Evolutionary conservation across 2,113 vertebrate genomes (phyloP).

Genomic region (Atlantisia rogersi): DNA sequence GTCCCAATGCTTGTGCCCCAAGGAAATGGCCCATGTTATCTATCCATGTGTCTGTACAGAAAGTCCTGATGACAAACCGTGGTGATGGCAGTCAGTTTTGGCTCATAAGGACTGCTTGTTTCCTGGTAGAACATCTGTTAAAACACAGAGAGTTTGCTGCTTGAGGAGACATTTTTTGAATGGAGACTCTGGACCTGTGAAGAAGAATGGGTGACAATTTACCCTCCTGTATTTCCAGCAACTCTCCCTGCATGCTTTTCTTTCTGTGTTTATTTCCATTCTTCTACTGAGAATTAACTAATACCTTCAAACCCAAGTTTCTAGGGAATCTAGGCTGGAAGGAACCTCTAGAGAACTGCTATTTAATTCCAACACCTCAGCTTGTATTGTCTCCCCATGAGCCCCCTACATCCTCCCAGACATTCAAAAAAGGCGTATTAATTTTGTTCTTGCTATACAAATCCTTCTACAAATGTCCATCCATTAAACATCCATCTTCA

Average conservation of each 20-base stretch:
- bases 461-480: neutral
- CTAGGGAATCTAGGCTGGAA: neutral
- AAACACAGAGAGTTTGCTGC: neutral
- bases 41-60: rapidly evolving
- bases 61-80: neutral
- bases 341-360: neutral
- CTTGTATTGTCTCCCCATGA: neutral
- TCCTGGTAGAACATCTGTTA: neutral
- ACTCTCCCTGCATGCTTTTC: neutral
- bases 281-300: neutral
- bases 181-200: neutral
- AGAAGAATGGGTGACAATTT: neutral
- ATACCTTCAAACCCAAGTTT: neutral
- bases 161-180: neutral
- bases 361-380: neutral
- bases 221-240: neutral
- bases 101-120: neutral
- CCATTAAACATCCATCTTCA: neutral
- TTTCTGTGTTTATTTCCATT: neutral
- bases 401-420: neutral
- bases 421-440: neutral
- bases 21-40: neutral
- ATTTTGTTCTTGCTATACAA: neutral
- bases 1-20: neutral
- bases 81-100: neutral